Conservation (phyloP, 2,797 vertebrate species). For the Sebastes nivosus region DNA sequence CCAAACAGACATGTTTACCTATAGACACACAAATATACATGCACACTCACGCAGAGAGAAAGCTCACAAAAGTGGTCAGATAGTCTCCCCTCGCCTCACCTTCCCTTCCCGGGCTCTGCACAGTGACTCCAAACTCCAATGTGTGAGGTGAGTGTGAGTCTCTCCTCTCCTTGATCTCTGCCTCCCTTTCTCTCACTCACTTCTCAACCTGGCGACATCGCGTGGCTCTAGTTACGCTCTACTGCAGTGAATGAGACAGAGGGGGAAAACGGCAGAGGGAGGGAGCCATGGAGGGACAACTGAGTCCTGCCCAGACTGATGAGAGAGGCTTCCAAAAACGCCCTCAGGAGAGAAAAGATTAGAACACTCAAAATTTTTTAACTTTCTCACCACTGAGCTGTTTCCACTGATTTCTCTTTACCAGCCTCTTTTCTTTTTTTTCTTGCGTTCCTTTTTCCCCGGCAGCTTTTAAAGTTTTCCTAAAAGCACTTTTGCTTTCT, state of each 20-base stretch:
- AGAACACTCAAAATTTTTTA: slow-evolving; percentile 55
- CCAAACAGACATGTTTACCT: slow-evolving; percentile 39
- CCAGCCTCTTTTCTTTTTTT: slow-evolving; percentile 33
- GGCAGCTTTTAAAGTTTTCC: slow-evolving; percentile 50
- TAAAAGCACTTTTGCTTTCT: slow-evolving; percentile 45
- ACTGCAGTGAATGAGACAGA: slow-evolving; percentile 66
- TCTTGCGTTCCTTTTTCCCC: slow-evolving; percentile 25
- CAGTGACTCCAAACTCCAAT: slow-evolving; percentile 77
- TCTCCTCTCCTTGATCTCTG: slow-evolving; percentile 68
- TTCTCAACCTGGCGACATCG: slow-evolving; percentile 81
- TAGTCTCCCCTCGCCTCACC: slow-evolving; percentile 71
- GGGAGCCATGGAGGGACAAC: slow-evolving; percentile 69
- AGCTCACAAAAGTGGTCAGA: slow-evolving; percentile 38
- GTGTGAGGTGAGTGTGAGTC: slow-evolving; percentile 66
- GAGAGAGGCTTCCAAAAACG: slow-evolving; percentile 70
- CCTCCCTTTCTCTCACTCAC: slow-evolving; percentile 72
- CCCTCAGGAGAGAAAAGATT: slow-evolving; percentile 66
- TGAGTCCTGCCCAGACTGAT: slow-evolving; percentile 79
- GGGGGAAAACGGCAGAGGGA: slow-evolving; percentile 50
- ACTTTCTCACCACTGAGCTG: slow-evolving; percentile 53
- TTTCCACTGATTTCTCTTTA: slow-evolving; percentile 57
- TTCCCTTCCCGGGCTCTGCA: slow-evolving; percentile 61
- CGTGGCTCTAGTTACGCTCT: slow-evolving; percentile 76
- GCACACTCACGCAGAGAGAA: slow-evolving; percentile 31
- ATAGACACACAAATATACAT: slow-evolving; percentile 18